Base-by-base conservation (phyloP, 2,888 invertebrate species). In the Drosophila percnosoma region DNA sequence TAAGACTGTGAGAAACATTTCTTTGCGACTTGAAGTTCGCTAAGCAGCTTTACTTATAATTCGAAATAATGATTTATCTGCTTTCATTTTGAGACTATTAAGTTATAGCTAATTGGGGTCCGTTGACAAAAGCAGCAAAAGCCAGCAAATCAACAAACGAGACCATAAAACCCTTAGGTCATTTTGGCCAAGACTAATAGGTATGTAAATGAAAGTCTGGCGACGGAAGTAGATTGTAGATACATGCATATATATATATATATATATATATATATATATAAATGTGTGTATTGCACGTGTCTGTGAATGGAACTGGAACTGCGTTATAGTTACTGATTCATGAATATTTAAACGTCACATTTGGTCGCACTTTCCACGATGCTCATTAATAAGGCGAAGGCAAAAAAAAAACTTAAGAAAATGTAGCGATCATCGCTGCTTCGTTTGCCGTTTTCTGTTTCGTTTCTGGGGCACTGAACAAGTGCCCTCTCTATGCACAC, bases 301-400 rank as follows among this genome's bases (percentile, higher is more conserved):
- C 68, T 72, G 61, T 60, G 72, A 70, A 59, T 83, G 70, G 72
- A 72, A 80, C 83, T 83, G 84, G 55, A 83, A 73, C 80, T 82
- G 87, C 85, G 85, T 87, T 85, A 87, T 85, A 87, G 87, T 89
- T 81, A 83, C 83, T 89, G 88, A 88, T 89, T 92, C 92, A 92
- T 92, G 92, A 92, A 92, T 92, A 92, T 92, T 92, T 91, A 92
- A 91, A 89, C 92, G 92, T 92, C 91, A 92, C 92, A 92, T 91
- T 91, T 91, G 90, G 91, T 90, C 91, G 91, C 91, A 91, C 91
- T 91, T 91, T 89, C 87, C 83, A 87, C 87, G 85, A 88, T 87
- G 87, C 89, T 91, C 91, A 92, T 91, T 91, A 91, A 91, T 91
- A 91, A 91, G 78, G 63, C 70, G 53, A 72, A 75, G 74, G 61